Percentiles rank a stretch among this genome's conserved stretches.
These are phyloP conservation scores for Eumeta japonica DNA, from an alignment of 1,140 invertebrate species.

Conservation along the genomic window DNA sequence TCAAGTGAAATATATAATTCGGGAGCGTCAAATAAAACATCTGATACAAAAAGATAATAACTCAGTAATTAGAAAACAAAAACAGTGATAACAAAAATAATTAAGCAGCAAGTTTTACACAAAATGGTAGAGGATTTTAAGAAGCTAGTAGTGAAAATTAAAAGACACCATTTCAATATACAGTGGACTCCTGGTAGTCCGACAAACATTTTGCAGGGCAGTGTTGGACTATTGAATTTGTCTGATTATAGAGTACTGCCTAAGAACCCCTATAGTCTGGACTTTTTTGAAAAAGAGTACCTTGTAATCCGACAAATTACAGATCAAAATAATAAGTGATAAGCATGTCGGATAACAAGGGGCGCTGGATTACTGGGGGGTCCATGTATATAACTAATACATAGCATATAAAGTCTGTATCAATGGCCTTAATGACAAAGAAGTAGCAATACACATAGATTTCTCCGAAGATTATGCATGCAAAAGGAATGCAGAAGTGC, in stretches of 20 bases:
- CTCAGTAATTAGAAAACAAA: not conserved
- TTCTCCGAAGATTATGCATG: conserved; percentile 19
- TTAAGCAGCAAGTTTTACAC: not conserved
- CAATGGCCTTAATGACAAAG: conserved; percentile 7
- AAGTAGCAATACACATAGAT: conserved; percentile 9
- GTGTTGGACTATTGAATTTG: no score
- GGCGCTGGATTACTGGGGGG: no score
- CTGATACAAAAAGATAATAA: conserved; percentile 8
- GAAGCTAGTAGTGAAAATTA: conserved; percentile 3
- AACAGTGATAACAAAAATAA: conserved; percentile 3
- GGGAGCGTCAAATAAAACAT: conserved; percentile 3
- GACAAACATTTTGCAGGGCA: no score
- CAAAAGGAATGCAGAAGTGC: conserved; percentile 16
- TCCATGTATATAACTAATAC: conserved; percentile 6
- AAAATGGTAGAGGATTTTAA: conserved; percentile 6
- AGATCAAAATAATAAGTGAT: no score
- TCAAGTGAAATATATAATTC: no score
- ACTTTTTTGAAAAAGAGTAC: no score
- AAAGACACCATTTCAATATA: conserved; percentile 9
- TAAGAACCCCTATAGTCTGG: no score
- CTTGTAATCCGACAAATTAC: no score
- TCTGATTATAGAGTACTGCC: no score
- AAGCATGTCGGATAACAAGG: no score
- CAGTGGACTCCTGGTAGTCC: no score
- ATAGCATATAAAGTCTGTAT: conserved; percentile 2